phyloP scores from a whole-genome alignment of 2,797 vertebrate genomes.

The Chanos chanos region DNA sequence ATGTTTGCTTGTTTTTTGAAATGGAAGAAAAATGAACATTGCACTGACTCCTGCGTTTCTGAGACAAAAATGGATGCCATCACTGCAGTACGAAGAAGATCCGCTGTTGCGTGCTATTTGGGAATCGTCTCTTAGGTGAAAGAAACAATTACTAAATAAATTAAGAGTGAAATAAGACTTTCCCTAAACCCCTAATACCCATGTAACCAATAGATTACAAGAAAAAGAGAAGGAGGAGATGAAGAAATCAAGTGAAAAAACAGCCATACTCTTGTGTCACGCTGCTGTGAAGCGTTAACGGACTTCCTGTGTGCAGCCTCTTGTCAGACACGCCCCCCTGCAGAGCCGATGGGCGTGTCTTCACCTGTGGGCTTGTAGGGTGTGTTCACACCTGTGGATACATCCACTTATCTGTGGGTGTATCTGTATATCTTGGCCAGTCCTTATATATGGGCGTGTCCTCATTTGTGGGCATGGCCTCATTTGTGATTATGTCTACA shows the following conservation, averaged over 20 bases:
- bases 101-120: constrained; percentile 47
- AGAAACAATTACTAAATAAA: not conserved
- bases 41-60: constrained; percentile 61
- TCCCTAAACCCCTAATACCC: constrained; percentile 38
- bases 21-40: constrained; percentile 54
- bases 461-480: no score
- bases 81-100: constrained; percentile 13
- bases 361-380: not conserved
- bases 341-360: not conserved
- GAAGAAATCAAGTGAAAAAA: constrained; percentile 64
- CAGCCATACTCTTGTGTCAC: constrained; percentile 76
- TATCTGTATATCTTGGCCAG: constrained; percentile 9
- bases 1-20: constrained; percentile 21
- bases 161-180: constrained; percentile 12
- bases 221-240: constrained; percentile 11
- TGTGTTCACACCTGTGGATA: not conserved
- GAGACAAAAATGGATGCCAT: constrained; percentile 36
- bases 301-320: constrained; percentile 51
- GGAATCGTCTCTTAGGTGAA: constrained; percentile 45
- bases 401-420: not conserved
- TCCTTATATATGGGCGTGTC: not conserved
- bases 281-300: constrained; percentile 58
- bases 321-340: constrained; percentile 12
- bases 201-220: constrained; percentile 34
- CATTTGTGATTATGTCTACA: no score